Evolutionary conservation across 2,113 vertebrate species (phyloP).

Genomic region (Mobula birostris): DNA sequence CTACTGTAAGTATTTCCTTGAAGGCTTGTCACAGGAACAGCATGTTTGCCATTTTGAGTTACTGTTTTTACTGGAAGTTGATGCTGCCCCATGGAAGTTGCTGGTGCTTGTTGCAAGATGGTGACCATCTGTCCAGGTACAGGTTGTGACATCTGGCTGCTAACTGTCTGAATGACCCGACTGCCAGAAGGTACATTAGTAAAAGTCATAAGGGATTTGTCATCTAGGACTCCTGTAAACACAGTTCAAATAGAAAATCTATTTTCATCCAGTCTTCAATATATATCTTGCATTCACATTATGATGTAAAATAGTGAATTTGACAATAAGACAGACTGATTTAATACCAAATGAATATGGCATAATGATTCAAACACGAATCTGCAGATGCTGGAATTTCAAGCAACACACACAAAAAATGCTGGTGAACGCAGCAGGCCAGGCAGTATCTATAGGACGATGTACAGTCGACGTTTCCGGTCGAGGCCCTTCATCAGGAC

Average conservation of each 20-base stretch:
- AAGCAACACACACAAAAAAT: too few species aligned
- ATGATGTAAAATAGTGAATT: too few species aligned
- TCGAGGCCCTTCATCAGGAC: too few species aligned
- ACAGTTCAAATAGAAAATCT: not conserved
- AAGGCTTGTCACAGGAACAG: conserved; percentile 64
- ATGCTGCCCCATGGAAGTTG: conserved; percentile 71
- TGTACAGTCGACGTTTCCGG: too few species aligned
- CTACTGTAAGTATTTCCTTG: conserved; percentile 71
- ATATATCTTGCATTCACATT: not conserved
- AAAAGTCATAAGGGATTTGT: conserved; percentile 65
- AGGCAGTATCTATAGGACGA: too few species aligned
- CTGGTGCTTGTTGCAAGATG: conserved; percentile 68
- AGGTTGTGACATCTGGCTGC: conserved; percentile 63
- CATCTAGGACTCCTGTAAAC: conserved; percentile 58
- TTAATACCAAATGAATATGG: not conserved
- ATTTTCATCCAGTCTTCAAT: not conserved
- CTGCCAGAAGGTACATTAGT: conserved; percentile 62
- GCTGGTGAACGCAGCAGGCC: too few species aligned
- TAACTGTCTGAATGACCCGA: conserved; percentile 83
- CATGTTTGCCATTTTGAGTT: conserved; percentile 88
- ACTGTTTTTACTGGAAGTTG: conserved; percentile 77
- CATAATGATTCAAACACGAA: too few species aligned
- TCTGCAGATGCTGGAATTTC: too few species aligned
- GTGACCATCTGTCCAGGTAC: conserved; percentile 69
- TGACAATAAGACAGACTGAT: too few species aligned